phyloP scores from a whole-genome alignment of 2,113 vertebrate genomes.

The Nerophis lumbriciformis region DNA sequence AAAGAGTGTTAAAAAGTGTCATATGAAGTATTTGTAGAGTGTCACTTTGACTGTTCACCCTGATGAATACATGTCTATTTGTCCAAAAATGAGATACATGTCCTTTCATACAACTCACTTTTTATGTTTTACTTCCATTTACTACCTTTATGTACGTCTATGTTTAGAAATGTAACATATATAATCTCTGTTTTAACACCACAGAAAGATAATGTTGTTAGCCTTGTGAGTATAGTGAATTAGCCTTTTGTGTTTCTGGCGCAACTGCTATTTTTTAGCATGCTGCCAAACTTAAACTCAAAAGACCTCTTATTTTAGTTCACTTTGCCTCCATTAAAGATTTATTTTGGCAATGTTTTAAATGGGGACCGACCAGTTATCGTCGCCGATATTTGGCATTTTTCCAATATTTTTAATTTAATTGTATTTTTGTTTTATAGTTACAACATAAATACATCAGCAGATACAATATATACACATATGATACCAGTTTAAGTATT shows the following conservation, averaged over 20 bases:
- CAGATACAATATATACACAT: too few species aligned
- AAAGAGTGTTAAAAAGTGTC: neutral
- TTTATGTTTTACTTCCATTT: too few species aligned
- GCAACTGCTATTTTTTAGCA: neutral
- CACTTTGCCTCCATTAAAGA: constrained; percentile 21
- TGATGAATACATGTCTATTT: neutral
- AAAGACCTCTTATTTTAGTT: too few species aligned
- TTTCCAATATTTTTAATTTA: too few species aligned
- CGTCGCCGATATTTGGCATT: too few species aligned
- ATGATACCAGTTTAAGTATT: too few species aligned
- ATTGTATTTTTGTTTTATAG: too few species aligned
- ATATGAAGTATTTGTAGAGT: neutral
- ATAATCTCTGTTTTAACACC: too few species aligned
- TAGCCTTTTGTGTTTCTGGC: neutral
- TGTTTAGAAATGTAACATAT: neutral
- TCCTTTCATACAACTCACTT: neutral
- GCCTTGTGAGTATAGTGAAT: neutral
- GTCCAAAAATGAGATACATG: neutral
- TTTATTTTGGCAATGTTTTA: neutral
- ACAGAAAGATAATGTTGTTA: neutral
- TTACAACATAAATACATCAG: too few species aligned
- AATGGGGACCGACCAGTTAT: too few species aligned
- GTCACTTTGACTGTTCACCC: neutral
- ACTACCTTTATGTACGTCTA: neutral
- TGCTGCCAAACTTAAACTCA: too few species aligned